Evolutionary conservation across 2,888 invertebrate genomes (phyloP).

Genomic region (Sceliomorpha sp.): DNA sequence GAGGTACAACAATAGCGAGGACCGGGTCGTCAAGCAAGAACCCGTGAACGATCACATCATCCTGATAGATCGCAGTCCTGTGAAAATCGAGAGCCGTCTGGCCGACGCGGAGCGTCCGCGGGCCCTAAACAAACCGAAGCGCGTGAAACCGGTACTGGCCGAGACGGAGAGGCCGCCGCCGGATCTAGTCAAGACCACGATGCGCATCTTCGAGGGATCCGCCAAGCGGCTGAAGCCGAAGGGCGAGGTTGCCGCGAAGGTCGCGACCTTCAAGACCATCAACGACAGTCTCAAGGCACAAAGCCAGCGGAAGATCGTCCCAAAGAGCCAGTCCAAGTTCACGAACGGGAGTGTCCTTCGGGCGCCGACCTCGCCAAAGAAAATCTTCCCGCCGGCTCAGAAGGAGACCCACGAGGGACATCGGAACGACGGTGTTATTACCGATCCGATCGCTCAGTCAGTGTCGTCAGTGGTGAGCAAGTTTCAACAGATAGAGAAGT

Average conservation of each 20-base stretch:
- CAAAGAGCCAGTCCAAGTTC: constrained; percentile 79
- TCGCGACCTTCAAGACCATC: constrained; percentile 84
- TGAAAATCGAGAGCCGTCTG: constrained; percentile 75
- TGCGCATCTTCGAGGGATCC: constrained; percentile 89
- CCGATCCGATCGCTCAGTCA: constrained; percentile 73
- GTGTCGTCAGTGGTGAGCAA: constrained; percentile 78
- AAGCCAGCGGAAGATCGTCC: constrained; percentile 76
- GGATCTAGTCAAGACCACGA: constrained; percentile 92
- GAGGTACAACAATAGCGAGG: constrained; percentile 82
- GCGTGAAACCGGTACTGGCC: constrained; percentile 84
- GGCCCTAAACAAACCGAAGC: constrained; percentile 83
- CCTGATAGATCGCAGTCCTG: constrained; percentile 74
- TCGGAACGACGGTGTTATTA: constrained; percentile 71
- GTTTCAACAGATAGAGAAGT: constrained; percentile 75
- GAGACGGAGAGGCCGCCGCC: constrained; percentile 92
- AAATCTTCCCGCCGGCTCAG: constrained; percentile 63
- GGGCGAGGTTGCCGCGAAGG: constrained; percentile 84
- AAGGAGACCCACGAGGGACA: constrained; percentile 61
- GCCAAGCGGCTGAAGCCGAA: constrained; percentile 78
- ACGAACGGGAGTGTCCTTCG: constrained; percentile 65
- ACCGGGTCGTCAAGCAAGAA: constrained; percentile 64
- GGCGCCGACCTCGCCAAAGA: constrained; percentile 78
- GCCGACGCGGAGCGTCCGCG: constrained; percentile 77
- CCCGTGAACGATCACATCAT: constrained; percentile 82
- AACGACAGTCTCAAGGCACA: constrained; percentile 82